A percentile compares a stretch with the other conserved stretches of the same genome.
Conservation (phyloP, 2,797 vertebrate genomes). For the Anableps anableps region DNA sequence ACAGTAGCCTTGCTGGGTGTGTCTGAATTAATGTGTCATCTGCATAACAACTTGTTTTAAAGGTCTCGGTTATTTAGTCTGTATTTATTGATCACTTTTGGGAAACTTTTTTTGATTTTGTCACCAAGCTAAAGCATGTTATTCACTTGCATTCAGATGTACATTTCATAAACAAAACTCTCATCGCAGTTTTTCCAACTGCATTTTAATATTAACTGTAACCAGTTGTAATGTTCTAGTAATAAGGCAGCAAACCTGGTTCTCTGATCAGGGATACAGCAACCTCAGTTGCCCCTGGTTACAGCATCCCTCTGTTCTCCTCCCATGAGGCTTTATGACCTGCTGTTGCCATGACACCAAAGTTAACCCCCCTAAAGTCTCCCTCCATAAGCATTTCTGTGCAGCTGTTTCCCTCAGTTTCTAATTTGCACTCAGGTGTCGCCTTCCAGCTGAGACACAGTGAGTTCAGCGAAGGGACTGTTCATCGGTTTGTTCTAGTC, state of each 20-base stretch:
- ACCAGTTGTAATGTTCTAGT: too few species aligned
- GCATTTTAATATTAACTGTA: neutral
- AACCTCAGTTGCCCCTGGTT: constrained; percentile 70
- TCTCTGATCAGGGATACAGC: constrained; percentile 34
- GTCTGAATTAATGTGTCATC: constrained; percentile 30
- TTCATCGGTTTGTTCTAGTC: constrained; percentile 1
- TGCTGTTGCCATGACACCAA: constrained; percentile 72
- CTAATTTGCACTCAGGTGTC: constrained; percentile 25
- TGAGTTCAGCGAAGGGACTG: neutral
- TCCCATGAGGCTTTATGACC: constrained; percentile 48
- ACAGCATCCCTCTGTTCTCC: constrained; percentile 60
- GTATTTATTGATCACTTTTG: neutral
- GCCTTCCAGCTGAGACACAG: constrained; percentile 8
- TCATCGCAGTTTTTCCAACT: neutral
- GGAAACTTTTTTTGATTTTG: neutral
- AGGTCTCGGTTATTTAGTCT: constrained; percentile 33
- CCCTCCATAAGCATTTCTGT: constrained; percentile 23
- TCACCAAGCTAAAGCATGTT: neutral
- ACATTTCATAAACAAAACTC: neutral
- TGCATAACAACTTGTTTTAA: constrained; percentile 41
- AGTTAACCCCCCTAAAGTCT: constrained; percentile 24
- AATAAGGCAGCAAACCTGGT: constrained; percentile 12
- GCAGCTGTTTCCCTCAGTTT: constrained; percentile 29
- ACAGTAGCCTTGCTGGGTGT: constrained; percentile 37
- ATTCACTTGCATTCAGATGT: neutral